Conservation (phyloP, 1,140 invertebrate species). For the Rhyzopertha dominica region DNA sequence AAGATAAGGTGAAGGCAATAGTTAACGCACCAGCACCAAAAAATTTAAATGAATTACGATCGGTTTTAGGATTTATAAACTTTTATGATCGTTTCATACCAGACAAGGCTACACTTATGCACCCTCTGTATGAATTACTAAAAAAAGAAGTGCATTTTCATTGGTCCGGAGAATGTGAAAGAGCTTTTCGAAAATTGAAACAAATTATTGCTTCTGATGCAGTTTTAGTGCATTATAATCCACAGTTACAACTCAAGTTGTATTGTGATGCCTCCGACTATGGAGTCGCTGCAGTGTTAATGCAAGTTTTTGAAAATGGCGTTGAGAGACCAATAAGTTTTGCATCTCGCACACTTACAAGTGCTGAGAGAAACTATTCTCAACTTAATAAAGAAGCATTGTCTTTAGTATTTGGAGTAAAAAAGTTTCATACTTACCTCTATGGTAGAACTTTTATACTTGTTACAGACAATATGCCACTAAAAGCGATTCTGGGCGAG, state of each 20-base stretch:
- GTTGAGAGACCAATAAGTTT: conserved; percentile 33
- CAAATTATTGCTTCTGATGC: conserved; percentile 30
- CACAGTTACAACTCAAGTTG: conserved; percentile 17
- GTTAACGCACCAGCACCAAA: conserved; percentile 22
- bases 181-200: conserved; percentile 31
- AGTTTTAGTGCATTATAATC: conserved; percentile 25
- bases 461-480: conserved; percentile 49
- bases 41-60: conserved; percentile 29
- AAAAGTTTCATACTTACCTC: conserved; percentile 51
- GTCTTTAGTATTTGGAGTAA: conserved; percentile 36
- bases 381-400: conserved; percentile 38
- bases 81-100: conserved; percentile 40
- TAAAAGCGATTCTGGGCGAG: conserved; percentile 45
- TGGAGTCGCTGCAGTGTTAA: conserved; percentile 24
- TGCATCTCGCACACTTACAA: conserved; percentile 28
- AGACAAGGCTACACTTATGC: conserved; percentile 23
- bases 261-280: conserved; percentile 22
- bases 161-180: conserved; percentile 24
- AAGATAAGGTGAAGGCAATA: conserved; percentile 35
- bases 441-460: conserved; percentile 48
- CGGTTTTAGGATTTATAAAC: conserved; percentile 42
- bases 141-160: conserved; percentile 22
- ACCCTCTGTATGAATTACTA: conserved; percentile 35
- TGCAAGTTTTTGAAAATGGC: conserved; percentile 44
- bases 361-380: conserved; percentile 31